Evolutionary conservation across 2,888 invertebrate genomes (phyloP).

Genomic region (Diachrysia chrysitis): DNA sequence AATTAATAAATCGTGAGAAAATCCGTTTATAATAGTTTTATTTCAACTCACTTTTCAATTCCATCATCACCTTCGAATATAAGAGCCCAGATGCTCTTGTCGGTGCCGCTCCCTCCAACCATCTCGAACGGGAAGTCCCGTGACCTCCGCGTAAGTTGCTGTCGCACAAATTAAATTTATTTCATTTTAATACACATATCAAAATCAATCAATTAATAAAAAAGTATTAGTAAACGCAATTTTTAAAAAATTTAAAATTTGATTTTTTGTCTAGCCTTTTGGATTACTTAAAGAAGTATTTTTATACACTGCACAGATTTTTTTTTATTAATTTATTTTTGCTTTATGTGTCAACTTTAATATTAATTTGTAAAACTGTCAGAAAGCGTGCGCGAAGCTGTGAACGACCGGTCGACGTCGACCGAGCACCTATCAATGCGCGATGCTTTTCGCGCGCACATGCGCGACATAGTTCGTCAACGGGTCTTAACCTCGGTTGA

Average conservation of each 20-base stretch:
- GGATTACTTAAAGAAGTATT: background rate
- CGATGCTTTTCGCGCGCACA: conserved; percentile 72
- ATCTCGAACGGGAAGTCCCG: background rate
- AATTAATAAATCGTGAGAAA: background rate
- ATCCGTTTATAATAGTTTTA: background rate
- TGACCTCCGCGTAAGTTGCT: background rate
- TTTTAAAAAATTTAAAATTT: background rate
- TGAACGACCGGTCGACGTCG: conserved; percentile 41
- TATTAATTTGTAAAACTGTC: conserved; percentile 9
- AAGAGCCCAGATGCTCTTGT: background rate
- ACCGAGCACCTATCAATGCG: conserved; percentile 63
- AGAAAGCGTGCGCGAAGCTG: conserved; percentile 73
- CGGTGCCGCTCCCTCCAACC: background rate
- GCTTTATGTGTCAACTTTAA: background rate
- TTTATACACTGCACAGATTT: background rate
- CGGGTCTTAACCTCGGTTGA: conserved; percentile 70
- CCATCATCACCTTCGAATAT: background rate
- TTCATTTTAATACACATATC: background rate
- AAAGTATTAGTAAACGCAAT: no score
- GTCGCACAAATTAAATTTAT: background rate
- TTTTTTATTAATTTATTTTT: background rate
- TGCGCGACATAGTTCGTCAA: conserved; percentile 68
- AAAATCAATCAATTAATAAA: no score
- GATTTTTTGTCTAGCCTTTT: background rate
- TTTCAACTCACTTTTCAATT: background rate